Conservation (phyloP, 2,113 vertebrate species). For the Cnemophilus loriae region DNA sequence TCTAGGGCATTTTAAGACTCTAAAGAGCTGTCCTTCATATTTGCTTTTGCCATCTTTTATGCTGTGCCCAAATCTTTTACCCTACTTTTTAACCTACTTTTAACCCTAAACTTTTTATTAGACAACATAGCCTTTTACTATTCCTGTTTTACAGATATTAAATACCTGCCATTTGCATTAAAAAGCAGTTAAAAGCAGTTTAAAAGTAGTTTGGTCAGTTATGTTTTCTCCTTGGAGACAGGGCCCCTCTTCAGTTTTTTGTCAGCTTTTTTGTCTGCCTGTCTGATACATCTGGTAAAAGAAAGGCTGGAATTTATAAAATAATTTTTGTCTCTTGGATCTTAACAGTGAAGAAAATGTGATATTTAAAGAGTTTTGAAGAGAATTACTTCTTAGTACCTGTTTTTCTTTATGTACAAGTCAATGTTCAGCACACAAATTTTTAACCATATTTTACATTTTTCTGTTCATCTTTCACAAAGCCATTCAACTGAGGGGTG, state of each 20-base stretch:
- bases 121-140: not conserved
- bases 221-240: not conserved
- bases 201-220: not conserved
- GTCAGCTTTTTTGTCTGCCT: not conserved
- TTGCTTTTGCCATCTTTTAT: not conserved
- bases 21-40: not conserved
- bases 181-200: not conserved
- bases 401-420: not conserved
- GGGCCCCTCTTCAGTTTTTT: not conserved
- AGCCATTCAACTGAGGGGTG: not conserved
- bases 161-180: not conserved
- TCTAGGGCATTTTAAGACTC: not conserved
- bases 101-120: not conserved
- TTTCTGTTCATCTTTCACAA: not conserved
- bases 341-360: not conserved
- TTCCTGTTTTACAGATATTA: not conserved
- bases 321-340: not conserved
- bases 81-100: not conserved
- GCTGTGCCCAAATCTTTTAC: not conserved
- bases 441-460: not conserved
- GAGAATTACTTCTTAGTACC: not conserved
- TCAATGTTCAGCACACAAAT: not conserved
- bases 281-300: not conserved
- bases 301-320: not conserved
- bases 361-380: not conserved